Evolutionary conservation across 2,888 invertebrate genomes (phyloP), one percentile per base, ranked within the genome.

Genomic region (Lithosia quadra): DNA sequence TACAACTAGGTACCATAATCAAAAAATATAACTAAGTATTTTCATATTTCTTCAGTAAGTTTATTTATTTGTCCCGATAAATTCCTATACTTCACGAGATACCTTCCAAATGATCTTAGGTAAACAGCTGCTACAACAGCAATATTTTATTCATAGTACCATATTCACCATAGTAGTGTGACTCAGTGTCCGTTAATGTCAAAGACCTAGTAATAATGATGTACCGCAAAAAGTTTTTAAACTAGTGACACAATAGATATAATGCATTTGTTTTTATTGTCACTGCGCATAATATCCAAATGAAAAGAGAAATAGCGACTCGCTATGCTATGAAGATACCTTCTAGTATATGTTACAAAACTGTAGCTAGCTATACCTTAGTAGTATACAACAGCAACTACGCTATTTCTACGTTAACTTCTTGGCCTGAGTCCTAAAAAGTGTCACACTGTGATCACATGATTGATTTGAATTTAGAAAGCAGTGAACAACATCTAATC

Each of bases 401-500:
- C 49, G 49, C 49, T 49, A 7, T 49, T 49, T n/a, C n/a, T n/a
- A 49, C 49, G 49, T 49, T 49, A 49, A n/a, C 8, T 49, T n/a
- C n/a, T 49, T n/a, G 49, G n/a, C n/a, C 49, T 15, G 49, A n/a
- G n/a, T 49, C n/a, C 49, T 49, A 49, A 49, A 49, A 49, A 49
- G 49, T 49, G 22, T 60, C 39, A 60, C 39, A 60, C 18, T 18
- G 60, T 39, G 60, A 22, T 39, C 18, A 24, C 18, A 18, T 60
- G 22, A 15, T 10, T 39, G 39, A 39, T 60, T 60, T 22, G 24
- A 60, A 60, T 22, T 60, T 36, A 18, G 22, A 39, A 39, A 39
- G 36, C 24, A 60, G 39, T 24, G 22, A 39, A 60, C 60, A 39
- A 39, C 39, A 39, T 39, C 8, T 24, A 18, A 39, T 39, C 49